A percentile compares a stretch with the other conserved stretches of the same genome.
These are phyloP conservation scores for Leptinotarsa texana DNA, from an alignment of 1,140 invertebrate genomes.

Conservation along the genomic window DNA sequence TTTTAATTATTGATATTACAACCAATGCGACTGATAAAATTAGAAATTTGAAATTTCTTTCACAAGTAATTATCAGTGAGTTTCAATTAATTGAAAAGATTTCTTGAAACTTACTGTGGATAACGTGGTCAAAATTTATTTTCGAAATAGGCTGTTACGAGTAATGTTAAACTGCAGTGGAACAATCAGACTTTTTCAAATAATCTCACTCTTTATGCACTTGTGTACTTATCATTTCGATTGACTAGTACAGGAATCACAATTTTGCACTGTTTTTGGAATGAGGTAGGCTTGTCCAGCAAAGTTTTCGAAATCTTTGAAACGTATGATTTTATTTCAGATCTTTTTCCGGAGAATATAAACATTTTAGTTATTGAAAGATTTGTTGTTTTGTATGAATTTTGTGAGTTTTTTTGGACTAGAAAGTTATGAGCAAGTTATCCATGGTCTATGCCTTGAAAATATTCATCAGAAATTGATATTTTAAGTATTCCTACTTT, in stretches of 20 bases:
- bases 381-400: no score
- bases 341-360: not conserved
- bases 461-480: no score
- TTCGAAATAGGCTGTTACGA: not conserved
- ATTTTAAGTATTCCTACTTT: no score
- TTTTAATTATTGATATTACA: constrained; percentile 12
- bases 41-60: not conserved
- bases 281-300: constrained; percentile 15
- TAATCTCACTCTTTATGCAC: constrained; percentile 25
- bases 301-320: constrained; percentile 5
- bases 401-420: no score
- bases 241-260: constrained; percentile 14
- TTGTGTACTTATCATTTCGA: constrained; percentile 31
- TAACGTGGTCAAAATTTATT: not conserved
- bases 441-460: no score
- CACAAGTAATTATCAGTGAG: not conserved
- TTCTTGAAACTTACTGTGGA: not conserved
- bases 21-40: constrained; percentile 17
- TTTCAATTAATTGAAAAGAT: not conserved
- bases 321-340: not conserved
- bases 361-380: no score
- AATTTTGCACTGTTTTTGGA: constrained; percentile 27
- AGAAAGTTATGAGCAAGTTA: no score
- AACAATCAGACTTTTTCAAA: constrained; percentile 33
- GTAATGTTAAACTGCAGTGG: constrained; percentile 23